Evolutionary conservation across 2,888 invertebrate genomes (phyloP), one percentile per base, ranked within the genome.

Genomic region (Clistopyga incitator): DNA sequence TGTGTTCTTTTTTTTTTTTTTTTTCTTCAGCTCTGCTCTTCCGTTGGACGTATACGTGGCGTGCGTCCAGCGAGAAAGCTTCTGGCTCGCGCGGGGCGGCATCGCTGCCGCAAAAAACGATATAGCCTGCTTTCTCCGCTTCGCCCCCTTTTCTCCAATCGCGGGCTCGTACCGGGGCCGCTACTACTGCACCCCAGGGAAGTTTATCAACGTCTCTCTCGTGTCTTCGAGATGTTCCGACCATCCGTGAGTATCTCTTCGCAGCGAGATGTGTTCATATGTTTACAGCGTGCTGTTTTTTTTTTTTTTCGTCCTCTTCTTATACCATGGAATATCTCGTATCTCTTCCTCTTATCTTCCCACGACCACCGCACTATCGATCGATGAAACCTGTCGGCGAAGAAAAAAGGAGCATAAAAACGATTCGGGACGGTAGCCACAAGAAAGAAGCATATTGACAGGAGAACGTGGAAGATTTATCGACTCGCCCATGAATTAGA

Each of bases 161-260:
- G 65, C 25, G 67, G 56, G 56, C 50, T 71, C 42, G 34, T 38
- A 38, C 54, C 23, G 61, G 38, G 29, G 34, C 38, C 61, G 67
- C 47, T 67, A 72, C 72, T 52, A 67, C 79, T 54, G 59, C n/a
- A 59, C 65, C 76, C 76, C 59, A 42, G 56, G 42, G 71, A 72
- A 72, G 67, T 83, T 79, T 79, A 80, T 83, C 79, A 83, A 83
- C 79, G 79, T 80, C 76, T 78, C 54, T 47, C 38, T 52, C 56
- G 54, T 56, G 29, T 75, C 56, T 74, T 78, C 61, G 72, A 45
- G 79, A 77, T 67, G 61, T 23, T 52, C 34, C 76, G 56, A 47
- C 52, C 47, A 78, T 78, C 74, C 70, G 10, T 18, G 13, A 59
- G 68, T 61, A 75, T 68, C 68, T 47, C 59, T 34, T n/a, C 50